phyloP scores from a whole-genome alignment of 2,113 vertebrate species.

The Mandrillus leucophaeus region DNA sequence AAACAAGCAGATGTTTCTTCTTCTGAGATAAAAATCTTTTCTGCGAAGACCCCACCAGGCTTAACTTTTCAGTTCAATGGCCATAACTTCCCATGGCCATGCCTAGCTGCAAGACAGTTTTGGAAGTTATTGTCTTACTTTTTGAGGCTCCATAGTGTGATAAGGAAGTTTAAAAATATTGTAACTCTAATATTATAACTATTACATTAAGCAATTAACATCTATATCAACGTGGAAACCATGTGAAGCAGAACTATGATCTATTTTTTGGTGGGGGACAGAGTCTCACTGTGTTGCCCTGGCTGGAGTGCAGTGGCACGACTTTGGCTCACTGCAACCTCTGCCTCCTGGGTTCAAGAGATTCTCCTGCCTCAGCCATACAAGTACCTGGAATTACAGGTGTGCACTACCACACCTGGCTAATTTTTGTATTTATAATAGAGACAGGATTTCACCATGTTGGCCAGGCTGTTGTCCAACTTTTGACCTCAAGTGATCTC shows the following conservation, averaged over 20 bases:
- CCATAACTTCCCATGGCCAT: neutral
- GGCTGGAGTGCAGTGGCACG: too few relatives aligned
- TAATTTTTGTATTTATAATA: too few relatives aligned
- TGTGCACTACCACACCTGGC: too few relatives aligned
- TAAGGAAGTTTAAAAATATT: neutral
- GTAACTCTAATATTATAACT: neutral
- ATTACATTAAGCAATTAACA: neutral
- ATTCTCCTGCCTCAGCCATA: too few relatives aligned
- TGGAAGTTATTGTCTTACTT: neutral
- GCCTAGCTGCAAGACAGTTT: neutral
- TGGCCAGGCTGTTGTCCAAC: too few relatives aligned
- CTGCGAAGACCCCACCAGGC: neutral
- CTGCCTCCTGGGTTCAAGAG: too few relatives aligned
- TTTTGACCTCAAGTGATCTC: too few relatives aligned
- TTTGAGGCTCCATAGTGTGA: neutral
- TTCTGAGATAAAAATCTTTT: neutral
- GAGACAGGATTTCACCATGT: too few relatives aligned
- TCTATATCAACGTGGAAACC: neutral
- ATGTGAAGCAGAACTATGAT: neutral
- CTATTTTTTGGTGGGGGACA: neutral
- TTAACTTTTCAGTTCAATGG: neutral
- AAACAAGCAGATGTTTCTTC: neutral
- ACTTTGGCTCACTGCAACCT: too few relatives aligned
- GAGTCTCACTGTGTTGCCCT: too few relatives aligned
- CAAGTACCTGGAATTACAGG: too few relatives aligned